Percentiles rank a stretch among this genome's conserved stretches.
These are phyloP conservation scores for Camponotus fellah DNA, from an alignment of 2,888 invertebrate genomes.

Conservation along the genomic window DNA sequence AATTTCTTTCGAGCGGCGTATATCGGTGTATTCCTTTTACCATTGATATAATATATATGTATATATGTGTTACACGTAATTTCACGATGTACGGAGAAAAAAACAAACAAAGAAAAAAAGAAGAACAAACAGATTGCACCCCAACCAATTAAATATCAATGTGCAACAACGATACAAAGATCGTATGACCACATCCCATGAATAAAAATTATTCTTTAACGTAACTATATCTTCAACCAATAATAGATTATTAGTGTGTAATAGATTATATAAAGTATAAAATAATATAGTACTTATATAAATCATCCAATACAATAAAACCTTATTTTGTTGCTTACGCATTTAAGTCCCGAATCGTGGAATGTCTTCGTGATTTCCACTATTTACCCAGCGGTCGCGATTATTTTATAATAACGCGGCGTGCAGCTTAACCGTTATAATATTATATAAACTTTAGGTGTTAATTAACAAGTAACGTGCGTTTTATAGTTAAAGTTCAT, in stretches of 20 bases:
- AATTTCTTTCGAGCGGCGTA: conserved; percentile 25
- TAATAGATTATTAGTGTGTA: conserved; percentile 79
- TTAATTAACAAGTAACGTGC: conserved; percentile 80
- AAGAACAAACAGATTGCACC: conserved; percentile 83
- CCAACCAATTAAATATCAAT: conserved; percentile 84
- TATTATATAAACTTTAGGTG: conserved; percentile 81
- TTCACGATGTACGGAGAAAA: conserved; percentile 59
- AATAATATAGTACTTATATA: conserved; percentile 83
- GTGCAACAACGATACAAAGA: conserved; percentile 82
- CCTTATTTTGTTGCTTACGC: conserved; percentile 82
- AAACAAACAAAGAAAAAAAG: conserved; percentile 77
- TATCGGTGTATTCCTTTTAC: conserved; percentile 46
- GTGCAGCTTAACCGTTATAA: conserved; percentile 76
- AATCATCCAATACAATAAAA: conserved; percentile 80
- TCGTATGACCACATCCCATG: conserved; percentile 80
- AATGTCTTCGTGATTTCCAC: conserved; percentile 85
- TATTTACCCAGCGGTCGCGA: conserved; percentile 76
- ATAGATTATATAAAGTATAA: conserved; percentile 84
- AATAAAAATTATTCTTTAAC: conserved; percentile 81
- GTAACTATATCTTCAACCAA: conserved; percentile 80
- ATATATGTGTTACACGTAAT: conserved; percentile 49
- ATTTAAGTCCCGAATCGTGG: conserved; percentile 85
- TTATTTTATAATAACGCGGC: conserved; percentile 79
- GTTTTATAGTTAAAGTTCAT: conserved; percentile 81
- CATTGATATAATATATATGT: conserved; percentile 47